phyloP scores from a whole-genome alignment of 2,888 invertebrate genomes.

The Lycophotia porphyrea region DNA sequence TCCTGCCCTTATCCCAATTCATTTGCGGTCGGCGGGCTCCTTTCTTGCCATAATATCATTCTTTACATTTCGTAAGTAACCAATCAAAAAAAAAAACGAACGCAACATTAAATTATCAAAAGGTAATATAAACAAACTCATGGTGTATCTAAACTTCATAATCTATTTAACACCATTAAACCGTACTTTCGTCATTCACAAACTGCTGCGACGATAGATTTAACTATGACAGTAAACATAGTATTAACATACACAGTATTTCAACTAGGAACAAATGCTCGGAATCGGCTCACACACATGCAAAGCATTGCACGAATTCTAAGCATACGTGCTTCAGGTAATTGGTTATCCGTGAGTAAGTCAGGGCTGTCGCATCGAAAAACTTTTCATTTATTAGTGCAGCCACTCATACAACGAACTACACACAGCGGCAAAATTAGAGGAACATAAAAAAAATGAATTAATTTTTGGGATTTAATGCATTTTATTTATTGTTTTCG shows the following conservation, averaged over 20 bases:
- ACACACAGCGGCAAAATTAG: no score
- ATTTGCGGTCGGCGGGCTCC: no score
- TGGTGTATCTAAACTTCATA: constrained; percentile 23
- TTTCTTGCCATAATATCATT: neutral
- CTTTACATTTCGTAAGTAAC: neutral
- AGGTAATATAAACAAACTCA: constrained; percentile 12
- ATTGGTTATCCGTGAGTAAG: neutral
- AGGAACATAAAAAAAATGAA: no score
- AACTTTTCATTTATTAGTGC: neutral
- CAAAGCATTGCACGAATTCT: neutral
- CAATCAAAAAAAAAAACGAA: neutral
- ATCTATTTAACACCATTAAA: constrained; percentile 6
- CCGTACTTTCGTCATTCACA: constrained; percentile 1
- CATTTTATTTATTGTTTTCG: no score
- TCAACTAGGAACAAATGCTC: neutral
- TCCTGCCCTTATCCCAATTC: no score
- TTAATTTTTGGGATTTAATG: no score
- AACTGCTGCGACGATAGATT: neutral
- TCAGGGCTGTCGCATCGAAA: neutral
- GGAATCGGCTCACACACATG: neutral
- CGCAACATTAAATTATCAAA: constrained; percentile 4
- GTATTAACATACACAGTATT: neutral
- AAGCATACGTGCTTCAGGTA: neutral
- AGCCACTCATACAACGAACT: no score
- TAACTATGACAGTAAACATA: neutral